Evolutionary conservation across 2,797 vertebrate species (phyloP), one percentile per base, ranked within the genome.

Genomic region (Ctenochaetus hawaiiensis): DNA sequence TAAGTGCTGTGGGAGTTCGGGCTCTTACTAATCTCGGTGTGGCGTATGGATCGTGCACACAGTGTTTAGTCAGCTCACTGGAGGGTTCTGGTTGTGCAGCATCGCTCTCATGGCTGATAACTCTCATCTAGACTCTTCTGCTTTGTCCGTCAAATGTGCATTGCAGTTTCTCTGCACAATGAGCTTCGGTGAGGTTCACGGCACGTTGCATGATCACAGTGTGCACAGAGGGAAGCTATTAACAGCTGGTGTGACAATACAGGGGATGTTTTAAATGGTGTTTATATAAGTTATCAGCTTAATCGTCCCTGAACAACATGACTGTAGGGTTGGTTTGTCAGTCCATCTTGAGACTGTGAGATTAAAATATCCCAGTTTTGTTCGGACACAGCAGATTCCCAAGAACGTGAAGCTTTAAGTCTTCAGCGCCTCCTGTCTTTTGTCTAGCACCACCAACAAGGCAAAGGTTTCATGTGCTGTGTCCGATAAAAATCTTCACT

Each of bases 51-150:
- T 65, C 49, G 63, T 30, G 48, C 60, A 78, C 73, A 65, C 60
- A 1, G 69, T 37, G 68, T 68, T 51, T 12, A 78, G 69, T 56
- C 72, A 63, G 80, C 81, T 78, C 71, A 43, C 62, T 10, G 5
- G 62, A 70, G 66, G 67, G 69, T 43, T 71, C n/a, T 75, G 75
- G n/a, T 26, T 66, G 45, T 70, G 74, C 83, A 58, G 54, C n/a
- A 39, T 30, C 74, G 63, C 22, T 47, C 67, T 82, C 71, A 8
- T 12, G 8, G 41, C 59, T 66, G 68, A 80, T 73, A 76, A 30
- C 65, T 75, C 59, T 78, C 71, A 84, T 90, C 86, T 56, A 58
- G 85, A 86, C 78, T 72, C 73, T 84, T 87, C 87, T 88, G 84
- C 80, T 87, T 86, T 90, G 78, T 90, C 63, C 64, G 37, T 77